Evolutionary conservation across 2,888 invertebrate species (phyloP), one percentile per base, ranked within the genome.

Genomic region (Clostera curtula): DNA sequence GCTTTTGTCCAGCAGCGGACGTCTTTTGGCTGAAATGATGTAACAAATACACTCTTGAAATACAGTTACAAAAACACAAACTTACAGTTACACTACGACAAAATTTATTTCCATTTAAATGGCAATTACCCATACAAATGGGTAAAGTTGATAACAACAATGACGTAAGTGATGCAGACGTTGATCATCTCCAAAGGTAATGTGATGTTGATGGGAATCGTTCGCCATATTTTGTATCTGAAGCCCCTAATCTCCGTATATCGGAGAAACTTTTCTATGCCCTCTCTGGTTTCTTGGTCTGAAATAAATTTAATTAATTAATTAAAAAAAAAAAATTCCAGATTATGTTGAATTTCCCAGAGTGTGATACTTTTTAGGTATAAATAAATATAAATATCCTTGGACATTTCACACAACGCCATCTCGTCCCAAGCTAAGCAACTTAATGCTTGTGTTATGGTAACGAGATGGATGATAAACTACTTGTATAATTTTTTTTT

Each of bases 101-200:
- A n/a, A n/a, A 1, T 4, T 12, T 27, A 14, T 7, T 21, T 26
- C n/a, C n/a, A n/a, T 25, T 14, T 9, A 10, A 10, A 15, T 4
- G 12, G n/a, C 13, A 9, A 9, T 11, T 4, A 4, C 24, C 51
- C 57, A 49, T 70, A 76, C 11, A 77, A 48, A 50, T 82, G 71
- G 0, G 74, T 74, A n/a, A 74, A 76, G 28, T 80, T 82, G 14
- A 79, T 70, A 1, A 80, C 34, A 2, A 80, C 73, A 9, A 82
- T 73, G 1, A 79, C 63, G 13, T 77, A 73, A 2, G 69, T 67
- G 4, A 65, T 60, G 27, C 79, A 79, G 1, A 75, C 21, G 24
- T 67, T 73, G 7, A 70, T 42, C 3, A 82, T 34, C 19, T 73
- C 69, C 0, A 82, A 36, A 0, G 79, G 80, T 2, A 80, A 33